Base-by-base conservation (phyloP, 2,888 invertebrate genomes). In the Habrosyne pyritoides region DNA sequence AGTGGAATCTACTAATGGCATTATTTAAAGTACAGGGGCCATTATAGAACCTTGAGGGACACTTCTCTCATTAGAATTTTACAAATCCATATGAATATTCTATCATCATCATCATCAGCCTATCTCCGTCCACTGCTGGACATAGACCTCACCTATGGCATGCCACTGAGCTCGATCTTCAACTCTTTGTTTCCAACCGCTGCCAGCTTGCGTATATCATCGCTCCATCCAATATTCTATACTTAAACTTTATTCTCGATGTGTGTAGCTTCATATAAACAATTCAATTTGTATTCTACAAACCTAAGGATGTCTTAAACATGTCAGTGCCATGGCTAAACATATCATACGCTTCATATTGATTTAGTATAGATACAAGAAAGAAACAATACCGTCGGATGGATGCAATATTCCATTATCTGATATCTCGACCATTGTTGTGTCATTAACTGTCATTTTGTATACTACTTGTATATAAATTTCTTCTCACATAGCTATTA, bases 361-460 rank as follows among this genome's bases (percentile, higher is more conserved):
- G 47, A 47, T 47, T 22, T 22, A 24, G 49, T 55, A 60, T 54
- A 54, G 59, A 66, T 64, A 56, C 61, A 62, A 57, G 54, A 57
- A 54, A 8, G 24, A 14, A 56, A 22, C 21, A 18, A 50, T 12
- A 8, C 50, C 50, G 14, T 10, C 28, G 14, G 46, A 7, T 21
- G 21, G 47, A 47, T 28, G 21, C 28, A 26, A 21, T 52, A 24
- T 49, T 18, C 4, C 14, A 28, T 69, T 75, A 75, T 73, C 73
- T 66, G 76, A 73, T 72, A 76, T 75, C 57, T 53, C 53, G 48
- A 50, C 71, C 61, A 75, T 79, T 77, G 73, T 77, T 73, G 60
- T 76, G 72, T 69, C 69, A 71, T 68, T 71, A 72, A 69, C 64
- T 67, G 58, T 60, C 61, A 56, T 22, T 53, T 63, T 69, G 57